Evolutionary conservation across 2,113 vertebrate genomes (phyloP).

Genomic region (Leptobrachium leishanense): DNA sequence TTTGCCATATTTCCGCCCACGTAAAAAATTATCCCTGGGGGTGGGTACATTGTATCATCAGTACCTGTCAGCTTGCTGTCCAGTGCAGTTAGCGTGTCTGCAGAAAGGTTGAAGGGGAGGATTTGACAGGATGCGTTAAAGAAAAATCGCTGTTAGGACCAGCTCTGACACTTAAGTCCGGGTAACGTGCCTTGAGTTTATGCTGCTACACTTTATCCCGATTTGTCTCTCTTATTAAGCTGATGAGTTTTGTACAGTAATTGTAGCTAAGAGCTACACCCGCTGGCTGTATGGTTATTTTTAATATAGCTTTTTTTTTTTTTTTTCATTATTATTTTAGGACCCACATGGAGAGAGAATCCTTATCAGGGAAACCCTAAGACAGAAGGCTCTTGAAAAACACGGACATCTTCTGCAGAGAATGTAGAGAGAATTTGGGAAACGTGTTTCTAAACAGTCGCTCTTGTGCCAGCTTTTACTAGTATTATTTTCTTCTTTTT

Average conservation of each 20-base stretch:
- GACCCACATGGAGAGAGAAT: conserved; percentile 19
- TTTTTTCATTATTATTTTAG: conserved; percentile 2
- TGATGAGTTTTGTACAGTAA: conserved; percentile 24
- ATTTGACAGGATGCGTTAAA: conserved; percentile 20
- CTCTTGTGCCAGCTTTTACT: neutral
- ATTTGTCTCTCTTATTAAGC: conserved; percentile 22
- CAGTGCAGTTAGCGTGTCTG: neutral
- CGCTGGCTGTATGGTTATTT: conserved; percentile 11
- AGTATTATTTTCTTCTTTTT: too few species aligned
- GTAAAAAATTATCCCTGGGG: conserved; percentile 1
- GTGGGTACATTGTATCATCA: conserved; percentile 40
- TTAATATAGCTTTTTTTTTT: neutral
- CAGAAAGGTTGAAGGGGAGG: neutral
- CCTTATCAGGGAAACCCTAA: conserved; percentile 4
- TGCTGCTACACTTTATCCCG: neutral
- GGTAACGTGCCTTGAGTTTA: conserved; percentile 11
- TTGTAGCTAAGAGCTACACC: conserved; percentile 35
- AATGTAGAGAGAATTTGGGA: neutral
- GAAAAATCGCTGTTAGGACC: conserved; percentile 37
- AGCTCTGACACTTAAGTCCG: neutral
- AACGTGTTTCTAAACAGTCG: neutral
- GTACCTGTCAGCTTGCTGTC: conserved; percentile 24
- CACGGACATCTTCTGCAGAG: conserved; percentile 1
- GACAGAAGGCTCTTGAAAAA: conserved; percentile 8
- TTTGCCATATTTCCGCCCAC: neutral